Evolutionary conservation across 2,888 invertebrate genomes (phyloP).

Genomic region (Troides aeacus): DNA sequence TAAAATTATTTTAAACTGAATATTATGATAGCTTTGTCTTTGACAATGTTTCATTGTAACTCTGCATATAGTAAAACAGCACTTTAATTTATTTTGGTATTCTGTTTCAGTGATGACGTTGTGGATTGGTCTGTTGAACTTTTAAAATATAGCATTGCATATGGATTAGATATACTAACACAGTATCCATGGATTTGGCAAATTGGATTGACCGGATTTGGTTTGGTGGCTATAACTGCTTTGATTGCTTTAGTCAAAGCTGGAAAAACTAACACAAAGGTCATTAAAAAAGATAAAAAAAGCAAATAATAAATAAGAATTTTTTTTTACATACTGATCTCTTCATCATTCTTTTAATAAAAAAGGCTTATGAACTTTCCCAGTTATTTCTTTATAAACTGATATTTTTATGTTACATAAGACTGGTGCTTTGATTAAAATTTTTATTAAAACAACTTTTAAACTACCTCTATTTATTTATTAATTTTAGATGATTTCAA

Average conservation of each 20-base stretch:
- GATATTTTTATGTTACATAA: no score
- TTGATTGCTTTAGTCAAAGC: conserved; percentile 72
- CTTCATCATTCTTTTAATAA: no score
- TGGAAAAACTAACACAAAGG: conserved; percentile 56
- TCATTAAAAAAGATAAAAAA: conserved; percentile 71
- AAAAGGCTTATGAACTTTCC: no score
- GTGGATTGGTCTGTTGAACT: conserved; percentile 72
- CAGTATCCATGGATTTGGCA: conserved; percentile 76
- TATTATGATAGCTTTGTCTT: no score
- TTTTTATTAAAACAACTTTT: no score
- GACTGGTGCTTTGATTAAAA: no score
- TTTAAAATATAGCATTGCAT: conserved; percentile 58
- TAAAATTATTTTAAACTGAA: no score
- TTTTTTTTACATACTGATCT: neutral
- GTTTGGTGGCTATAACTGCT: conserved; percentile 71
- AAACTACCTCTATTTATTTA: no score
- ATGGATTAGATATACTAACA: conserved; percentile 58
- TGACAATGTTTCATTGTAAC: no score
- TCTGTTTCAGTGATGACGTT: conserved; percentile 69
- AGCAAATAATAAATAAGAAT: conserved; percentile 53
- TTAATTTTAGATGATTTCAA: no score
- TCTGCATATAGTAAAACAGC: no score
- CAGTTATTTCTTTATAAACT: no score
- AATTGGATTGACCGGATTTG: conserved; percentile 69
- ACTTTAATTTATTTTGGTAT: neutral